Evolutionary conservation across 2,113 vertebrate genomes (phyloP), one percentile per base, ranked within the genome.

Genomic region (Poeciliopsis turrubarensis): DNA sequence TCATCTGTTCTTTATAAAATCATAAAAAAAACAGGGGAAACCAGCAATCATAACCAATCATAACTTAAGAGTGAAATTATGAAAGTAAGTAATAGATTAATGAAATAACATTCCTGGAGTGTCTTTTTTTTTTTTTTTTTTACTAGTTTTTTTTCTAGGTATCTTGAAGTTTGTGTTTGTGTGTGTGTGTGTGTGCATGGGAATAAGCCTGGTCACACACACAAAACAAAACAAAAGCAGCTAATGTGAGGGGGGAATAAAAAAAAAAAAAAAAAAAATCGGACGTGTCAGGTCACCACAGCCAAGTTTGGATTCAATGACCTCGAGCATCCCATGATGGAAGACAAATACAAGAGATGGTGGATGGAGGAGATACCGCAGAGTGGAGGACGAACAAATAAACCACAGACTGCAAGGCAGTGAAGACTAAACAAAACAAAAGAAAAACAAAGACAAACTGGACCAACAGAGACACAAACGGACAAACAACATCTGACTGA

Each of bases 171-270:
- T 65, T 26, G 26, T 31, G 22, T 2, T 6, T 65, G 60, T 57
- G 61, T 72, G 54, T 65, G 60, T 57, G 61, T 72, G 54, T 32
- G 32, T 8, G 60, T 47, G 54, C 57, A 62, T 26, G n/a, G n/a
- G 34, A 1, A 11, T 39, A 37, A 2, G 10, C 65, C 73, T 80
- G 81, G 41, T 77, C 81, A 30, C 81, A 10, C 63, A 69, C 54
- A 77, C 80, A 60, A 65, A 47, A 22, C 14, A 60, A 70, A 88
- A 77, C 82, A 84, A 65, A 81, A 30, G 60, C 81, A 32, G 72
- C 57, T 65, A 26, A 60, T 66, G 60, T 32, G 10, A 12, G 10
- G 34, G 34, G 34, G 34, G 41, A 69, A 68, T 29, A 29, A 29
- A 29, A 29, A 29, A 29, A 29, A 29, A 29, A 29, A 29, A 8